phyloP scores from a whole-genome alignment of 2,797 vertebrate genomes.

The Xiphorhynchus erythropygius region DNA sequence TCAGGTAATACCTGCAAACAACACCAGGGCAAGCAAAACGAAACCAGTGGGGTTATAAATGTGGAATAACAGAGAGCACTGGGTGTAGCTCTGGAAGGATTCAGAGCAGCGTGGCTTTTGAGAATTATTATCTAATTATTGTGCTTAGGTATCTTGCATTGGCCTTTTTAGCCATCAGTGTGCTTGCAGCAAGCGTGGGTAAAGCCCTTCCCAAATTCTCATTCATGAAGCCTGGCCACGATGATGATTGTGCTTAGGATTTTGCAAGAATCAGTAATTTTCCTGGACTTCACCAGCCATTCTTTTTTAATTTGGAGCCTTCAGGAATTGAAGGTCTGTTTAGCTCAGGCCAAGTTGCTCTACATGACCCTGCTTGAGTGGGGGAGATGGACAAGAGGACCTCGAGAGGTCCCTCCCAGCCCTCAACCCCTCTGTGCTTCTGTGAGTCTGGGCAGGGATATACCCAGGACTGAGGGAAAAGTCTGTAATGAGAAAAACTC shows the following conservation, averaged over 20 bases:
- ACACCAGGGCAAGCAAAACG: neutral
- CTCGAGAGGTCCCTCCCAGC: neutral
- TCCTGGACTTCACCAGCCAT: neutral
- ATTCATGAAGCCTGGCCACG: too few relatives aligned
- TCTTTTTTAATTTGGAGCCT: neutral
- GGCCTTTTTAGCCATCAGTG: too few relatives aligned
- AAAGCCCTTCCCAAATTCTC: too few relatives aligned
- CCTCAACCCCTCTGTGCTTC: neutral
- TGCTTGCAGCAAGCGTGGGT: too few relatives aligned
- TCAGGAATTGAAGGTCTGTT: neutral
- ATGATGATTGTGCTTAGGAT: neutral
- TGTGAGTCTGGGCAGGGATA: neutral
- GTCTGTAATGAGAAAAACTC: neutral
- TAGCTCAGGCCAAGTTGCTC: neutral
- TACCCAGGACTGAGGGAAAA: neutral
- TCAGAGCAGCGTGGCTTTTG: neutral
- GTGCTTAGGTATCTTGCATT: neutral
- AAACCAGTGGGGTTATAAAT: neutral
- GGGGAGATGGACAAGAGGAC: neutral
- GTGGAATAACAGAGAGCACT: neutral
- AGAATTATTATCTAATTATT: neutral
- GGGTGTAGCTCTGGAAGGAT: neutral
- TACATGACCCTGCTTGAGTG: neutral
- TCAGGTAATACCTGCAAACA: neutral
- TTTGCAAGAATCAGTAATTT: slow-evolving; percentile 16